Evolutionary conservation across 2,797 vertebrate species (phyloP).

Genomic region (Lagocephalus sceleratus): DNA sequence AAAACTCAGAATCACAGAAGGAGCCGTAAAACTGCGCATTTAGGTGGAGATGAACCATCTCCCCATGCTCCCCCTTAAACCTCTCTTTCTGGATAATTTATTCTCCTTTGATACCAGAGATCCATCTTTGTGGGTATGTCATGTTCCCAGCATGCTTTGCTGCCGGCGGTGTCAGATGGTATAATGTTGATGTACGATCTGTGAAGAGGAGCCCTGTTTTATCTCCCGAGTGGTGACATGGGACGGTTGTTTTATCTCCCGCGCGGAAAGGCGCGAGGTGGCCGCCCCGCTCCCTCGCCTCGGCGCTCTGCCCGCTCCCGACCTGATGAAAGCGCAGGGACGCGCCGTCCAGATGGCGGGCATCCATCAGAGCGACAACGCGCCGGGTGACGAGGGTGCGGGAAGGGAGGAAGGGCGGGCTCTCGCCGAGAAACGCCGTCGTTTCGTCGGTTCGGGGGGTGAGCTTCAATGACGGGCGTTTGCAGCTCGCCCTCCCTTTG

Average conservation of each 20-base stretch:
- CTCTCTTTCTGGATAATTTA: constrained; percentile 46
- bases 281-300: constrained; percentile 26
- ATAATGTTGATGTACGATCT: constrained; percentile 78
- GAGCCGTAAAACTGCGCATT: no score
- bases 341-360: constrained; percentile 64
- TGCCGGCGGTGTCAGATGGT: constrained; percentile 54
- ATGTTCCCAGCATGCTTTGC: constrained; percentile 67
- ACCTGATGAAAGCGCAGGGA: constrained; percentile 69
- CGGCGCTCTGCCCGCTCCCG: constrained; percentile 41
- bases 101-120: constrained; percentile 52
- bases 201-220: constrained; percentile 71
- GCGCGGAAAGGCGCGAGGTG: constrained; percentile 30
- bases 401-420: constrained; percentile 33
- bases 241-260: constrained; percentile 72
- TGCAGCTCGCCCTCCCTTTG: no score
- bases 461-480: no score
- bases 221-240: constrained; percentile 68
- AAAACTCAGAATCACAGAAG: no score
- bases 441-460: no score
- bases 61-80: constrained; percentile 14
- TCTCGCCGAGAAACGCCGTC: constrained; percentile 35
- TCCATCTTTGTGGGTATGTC: constrained; percentile 62
- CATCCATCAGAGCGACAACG: constrained; percentile 66
- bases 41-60: background rate
- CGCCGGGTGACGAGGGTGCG: constrained; percentile 46